Evolutionary conservation across 2,113 vertebrate species (phyloP).

Genomic region (Riparia riparia): DNA sequence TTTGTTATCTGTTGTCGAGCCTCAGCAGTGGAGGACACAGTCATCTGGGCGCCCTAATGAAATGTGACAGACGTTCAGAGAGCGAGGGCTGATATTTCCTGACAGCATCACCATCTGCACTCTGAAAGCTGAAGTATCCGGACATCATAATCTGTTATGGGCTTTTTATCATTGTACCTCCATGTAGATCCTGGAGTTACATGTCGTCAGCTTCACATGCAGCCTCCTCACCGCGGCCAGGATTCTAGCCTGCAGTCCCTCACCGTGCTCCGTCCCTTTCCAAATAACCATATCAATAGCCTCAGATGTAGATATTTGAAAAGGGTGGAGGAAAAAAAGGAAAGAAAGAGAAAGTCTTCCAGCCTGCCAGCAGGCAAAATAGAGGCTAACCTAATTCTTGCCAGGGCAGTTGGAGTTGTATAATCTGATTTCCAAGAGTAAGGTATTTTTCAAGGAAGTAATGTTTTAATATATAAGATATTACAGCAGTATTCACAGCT

Average conservation of each 20-base stretch:
- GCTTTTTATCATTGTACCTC: neutral
- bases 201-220: fast-evolving
- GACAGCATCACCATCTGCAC: constrained; percentile 45
- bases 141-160: neutral
- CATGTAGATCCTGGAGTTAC: neutral
- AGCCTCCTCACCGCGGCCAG: neutral
- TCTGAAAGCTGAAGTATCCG: neutral
- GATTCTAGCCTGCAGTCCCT: neutral
- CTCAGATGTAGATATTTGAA: neutral
- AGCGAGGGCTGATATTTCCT: neutral
- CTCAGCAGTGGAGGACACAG: neutral
- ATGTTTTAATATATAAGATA: neutral
- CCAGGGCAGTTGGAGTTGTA: neutral
- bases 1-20: neutral
- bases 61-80: constrained; percentile 13
- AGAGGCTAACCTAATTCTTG: constrained; percentile 22
- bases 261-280: neutral
- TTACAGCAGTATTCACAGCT: neutral
- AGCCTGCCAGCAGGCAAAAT: neutral
- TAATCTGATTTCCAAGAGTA: constrained; percentile 29
- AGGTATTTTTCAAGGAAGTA: neutral
- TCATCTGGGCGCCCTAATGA: neutral
- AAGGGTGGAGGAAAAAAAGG: fast-evolving
- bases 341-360: neutral
- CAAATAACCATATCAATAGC: neutral